Evolutionary conservation across 2,888 invertebrate genomes (phyloP), one percentile per base, ranked within the genome.

Genomic region (Oscheius sp.): DNA sequence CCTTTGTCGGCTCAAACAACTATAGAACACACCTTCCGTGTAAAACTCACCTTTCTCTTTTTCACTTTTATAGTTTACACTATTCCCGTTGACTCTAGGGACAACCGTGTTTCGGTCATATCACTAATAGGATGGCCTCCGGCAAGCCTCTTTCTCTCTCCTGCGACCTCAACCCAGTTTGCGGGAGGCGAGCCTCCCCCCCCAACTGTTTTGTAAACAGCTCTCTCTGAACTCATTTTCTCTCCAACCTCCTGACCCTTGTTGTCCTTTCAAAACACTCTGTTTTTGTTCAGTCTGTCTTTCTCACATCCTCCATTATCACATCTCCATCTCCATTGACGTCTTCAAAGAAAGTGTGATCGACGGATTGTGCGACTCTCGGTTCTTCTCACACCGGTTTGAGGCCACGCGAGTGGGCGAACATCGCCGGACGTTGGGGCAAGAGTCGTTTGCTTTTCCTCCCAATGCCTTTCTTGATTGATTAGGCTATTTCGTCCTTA

Each of bases 101-200:
- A n/a, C n/a, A n/a, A n/a, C n/a, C n/a, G n/a, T n/a, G n/a, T n/a
- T n/a, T n/a, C n/a, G n/a, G n/a, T n/a, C n/a, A n/a, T n/a, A n/a
- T n/a, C n/a, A 47, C 47, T 47, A 47, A 47, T 47, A 47, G 17
- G 47, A 14, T 30, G 33, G 54, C 30, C 51, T 12, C 22, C 12
- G 47, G 12, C 28, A 14, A 22, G 22, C 12, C 47, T 47, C 47
- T 20, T 22, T 20, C 17, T 17, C 20, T 24, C 47, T 47, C 54
- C 33, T 36, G 54, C 54, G 54, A 54, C 54, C 54, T 54, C 54
- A 54, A 54, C 54, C 54, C 54, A 54, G 20, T 54, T 54, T 9
- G 5, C 47, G 12, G 45, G n/a, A 4, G 41, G 4, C 41, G n/a
- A 14, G 41, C 41, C 12, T 20, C 20, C 12, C 20, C 41, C 12